Evolutionary conservation across 2,797 vertebrate genomes (phyloP).

Genomic region (Sorex maritimensis): DNA sequence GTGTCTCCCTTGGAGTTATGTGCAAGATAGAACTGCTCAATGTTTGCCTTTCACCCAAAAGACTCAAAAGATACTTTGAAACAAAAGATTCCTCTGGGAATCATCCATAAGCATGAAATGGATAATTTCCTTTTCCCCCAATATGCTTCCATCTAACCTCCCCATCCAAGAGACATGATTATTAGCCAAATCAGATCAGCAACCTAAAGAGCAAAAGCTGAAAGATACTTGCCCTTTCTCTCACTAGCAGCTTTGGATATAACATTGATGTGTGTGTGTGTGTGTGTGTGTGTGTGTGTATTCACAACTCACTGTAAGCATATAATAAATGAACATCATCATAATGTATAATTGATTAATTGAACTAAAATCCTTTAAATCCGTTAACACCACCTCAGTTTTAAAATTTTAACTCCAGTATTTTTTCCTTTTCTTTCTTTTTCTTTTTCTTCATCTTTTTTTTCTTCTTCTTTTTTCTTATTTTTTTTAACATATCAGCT

Average conservation of each 20-base stretch:
- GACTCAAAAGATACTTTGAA: constrained; percentile 71
- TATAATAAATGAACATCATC: not conserved
- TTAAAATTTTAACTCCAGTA: constrained; percentile 57
- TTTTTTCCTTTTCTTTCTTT: not conserved
- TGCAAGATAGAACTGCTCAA: constrained; percentile 77
- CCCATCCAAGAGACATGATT: constrained; percentile 24
- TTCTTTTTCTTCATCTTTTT: not conserved
- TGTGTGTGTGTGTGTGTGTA: not conserved
- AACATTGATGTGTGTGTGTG: not conserved
- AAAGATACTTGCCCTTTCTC: not conserved
- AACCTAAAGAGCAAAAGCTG: not conserved
- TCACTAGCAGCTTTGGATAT: not conserved
- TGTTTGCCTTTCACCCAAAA: constrained; percentile 82
- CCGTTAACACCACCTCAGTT: constrained; percentile 32
- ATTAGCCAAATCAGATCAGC: constrained; percentile 67
- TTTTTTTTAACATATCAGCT: constrained; percentile 79
- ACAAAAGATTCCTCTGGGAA: constrained; percentile 79
- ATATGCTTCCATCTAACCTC: constrained; percentile 37
- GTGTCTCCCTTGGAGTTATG: constrained; percentile 86
- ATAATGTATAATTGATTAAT: constrained; percentile 62
- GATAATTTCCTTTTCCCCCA: constrained; percentile 52
- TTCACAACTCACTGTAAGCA: constrained; percentile 16
- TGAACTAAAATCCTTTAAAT: constrained; percentile 14
- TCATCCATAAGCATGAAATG: constrained; percentile 70
- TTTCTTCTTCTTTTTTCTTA: not conserved